These are phyloP conservation scores for Sterrhoptilus dennistouni DNA, from an alignment of 2,113 vertebrate species.

Conservation along the genomic window DNA sequence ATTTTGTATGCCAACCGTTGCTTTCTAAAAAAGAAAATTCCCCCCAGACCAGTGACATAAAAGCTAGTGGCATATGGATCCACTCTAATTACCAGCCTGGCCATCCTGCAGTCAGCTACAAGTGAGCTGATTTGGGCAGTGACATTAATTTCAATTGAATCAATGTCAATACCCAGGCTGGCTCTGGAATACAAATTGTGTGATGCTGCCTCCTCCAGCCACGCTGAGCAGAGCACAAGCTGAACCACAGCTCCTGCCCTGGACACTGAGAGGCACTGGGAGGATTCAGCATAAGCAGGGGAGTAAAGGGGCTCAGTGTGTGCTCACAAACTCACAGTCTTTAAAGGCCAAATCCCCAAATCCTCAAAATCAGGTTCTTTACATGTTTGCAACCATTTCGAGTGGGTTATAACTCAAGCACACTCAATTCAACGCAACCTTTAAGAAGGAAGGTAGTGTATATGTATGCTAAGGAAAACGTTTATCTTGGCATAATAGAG, in stretches of 20 bases:
- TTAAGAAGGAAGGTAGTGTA: background rate
- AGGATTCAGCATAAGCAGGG: background rate
- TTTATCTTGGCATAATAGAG: background rate
- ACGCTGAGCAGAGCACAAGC: background rate
- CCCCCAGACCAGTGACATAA: background rate
- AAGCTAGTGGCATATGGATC: conserved; percentile 35
- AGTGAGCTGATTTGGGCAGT: conserved; percentile 6
- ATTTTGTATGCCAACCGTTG: background rate
- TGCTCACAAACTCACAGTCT: background rate
- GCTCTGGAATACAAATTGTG: background rate
- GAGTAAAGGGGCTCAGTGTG: background rate
- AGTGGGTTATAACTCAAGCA: background rate
- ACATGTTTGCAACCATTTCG: background rate
- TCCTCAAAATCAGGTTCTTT: background rate
- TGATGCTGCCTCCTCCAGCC: background rate
- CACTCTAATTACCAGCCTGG: conserved; percentile 32
- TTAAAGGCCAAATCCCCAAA: background rate
- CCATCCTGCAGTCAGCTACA: background rate
- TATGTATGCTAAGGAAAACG: background rate
- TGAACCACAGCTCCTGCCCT: background rate
- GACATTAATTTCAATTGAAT: conserved; percentile 25
- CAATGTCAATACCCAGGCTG: background rate
- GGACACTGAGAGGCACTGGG: background rate
- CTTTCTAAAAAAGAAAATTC: background rate
- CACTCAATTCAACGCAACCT: background rate